These are phyloP conservation scores for Aplidium turbinatum DNA, from an alignment of 23 tunicate species.

Conservation along the genomic window DNA sequence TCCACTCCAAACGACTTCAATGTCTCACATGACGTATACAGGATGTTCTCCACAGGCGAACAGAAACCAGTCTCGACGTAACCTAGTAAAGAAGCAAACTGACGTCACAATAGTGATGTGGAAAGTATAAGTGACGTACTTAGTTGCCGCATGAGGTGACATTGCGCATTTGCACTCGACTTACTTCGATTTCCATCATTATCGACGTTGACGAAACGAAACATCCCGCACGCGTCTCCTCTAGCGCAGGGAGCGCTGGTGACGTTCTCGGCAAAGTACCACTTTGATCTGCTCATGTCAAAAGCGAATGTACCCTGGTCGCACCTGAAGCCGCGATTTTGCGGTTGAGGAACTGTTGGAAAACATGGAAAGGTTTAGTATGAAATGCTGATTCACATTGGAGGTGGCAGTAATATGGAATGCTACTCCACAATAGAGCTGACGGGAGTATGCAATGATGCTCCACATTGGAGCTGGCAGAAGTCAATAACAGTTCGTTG, in stretches of 20 bases:
- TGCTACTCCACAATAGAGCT: too few species aligned
- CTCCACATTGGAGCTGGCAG: too few species aligned
- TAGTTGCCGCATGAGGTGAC: too few species aligned
- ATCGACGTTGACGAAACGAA: not conserved
- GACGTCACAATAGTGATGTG: too few species aligned
- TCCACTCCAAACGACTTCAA: not conserved
- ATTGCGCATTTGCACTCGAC: too few species aligned
- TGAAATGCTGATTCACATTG: too few species aligned
- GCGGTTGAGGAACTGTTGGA: not conserved
- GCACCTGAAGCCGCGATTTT: not conserved
- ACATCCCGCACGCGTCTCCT: slow-evolving; percentile 7
- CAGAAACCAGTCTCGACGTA: slow-evolving; percentile 24
- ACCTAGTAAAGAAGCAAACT: slow-evolving; percentile 14
- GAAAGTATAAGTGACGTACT: too few species aligned
- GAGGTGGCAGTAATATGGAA: too few species aligned
- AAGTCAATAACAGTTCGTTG: too few species aligned
- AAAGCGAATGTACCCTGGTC: slow-evolving; percentile 16
- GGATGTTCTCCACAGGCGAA: not conserved
- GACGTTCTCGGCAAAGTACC: not conserved
- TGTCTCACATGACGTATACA: not conserved
- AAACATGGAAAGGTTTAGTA: too few species aligned
- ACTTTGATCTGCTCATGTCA: not conserved
- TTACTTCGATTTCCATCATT: not conserved
- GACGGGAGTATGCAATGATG: too few species aligned
- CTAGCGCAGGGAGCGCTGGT: not conserved